A percentile compares a stretch with the other conserved stretches of the same genome.
Evolutionary conservation across 2,888 invertebrate genomes (phyloP).

Genomic region (Tinea pellionella): DNA sequence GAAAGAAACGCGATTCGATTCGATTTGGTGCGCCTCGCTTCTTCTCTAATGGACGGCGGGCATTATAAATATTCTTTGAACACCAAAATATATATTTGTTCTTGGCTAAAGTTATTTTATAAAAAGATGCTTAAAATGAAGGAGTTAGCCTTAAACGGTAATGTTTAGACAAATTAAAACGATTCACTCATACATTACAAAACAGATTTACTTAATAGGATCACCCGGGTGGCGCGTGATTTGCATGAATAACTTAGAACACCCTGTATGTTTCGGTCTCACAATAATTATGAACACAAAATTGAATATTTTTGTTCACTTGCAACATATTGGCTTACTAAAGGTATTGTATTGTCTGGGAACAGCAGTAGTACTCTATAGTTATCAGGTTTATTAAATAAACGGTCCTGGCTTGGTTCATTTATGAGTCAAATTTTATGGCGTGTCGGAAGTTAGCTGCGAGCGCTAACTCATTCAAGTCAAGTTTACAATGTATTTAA

Average conservation of each 20-base stretch:
- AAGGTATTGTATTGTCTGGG: too few species aligned
- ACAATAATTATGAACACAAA: not conserved
- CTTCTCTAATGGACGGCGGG: too few species aligned
- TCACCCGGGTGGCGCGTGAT: conserved; percentile 26
- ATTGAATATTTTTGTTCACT: not conserved
- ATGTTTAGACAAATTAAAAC: conserved; percentile 30
- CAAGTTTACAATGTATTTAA: too few species aligned
- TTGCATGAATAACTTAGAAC: conserved; percentile 26
- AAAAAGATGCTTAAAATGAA: not conserved
- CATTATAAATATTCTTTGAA: too few species aligned
- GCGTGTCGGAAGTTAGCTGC: too few species aligned
- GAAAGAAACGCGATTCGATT: too few species aligned
- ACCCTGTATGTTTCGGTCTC: not conserved
- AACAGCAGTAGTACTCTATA: too few species aligned
- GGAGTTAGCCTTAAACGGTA: conserved; percentile 1
- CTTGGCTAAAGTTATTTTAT: not conserved
- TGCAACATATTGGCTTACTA: not conserved
- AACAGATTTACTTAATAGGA: conserved; percentile 17
- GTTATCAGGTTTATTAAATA: too few species aligned
- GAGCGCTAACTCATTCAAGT: too few species aligned
- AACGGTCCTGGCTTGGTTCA: too few species aligned
- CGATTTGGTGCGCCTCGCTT: too few species aligned
- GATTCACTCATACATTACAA: conserved; percentile 24
- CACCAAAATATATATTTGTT: not conserved
- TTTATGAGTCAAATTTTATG: too few species aligned